These are phyloP conservation scores for Schizopygopsis pylzovi DNA, from an alignment of 2,797 vertebrate species.

Conservation along the genomic window DNA sequence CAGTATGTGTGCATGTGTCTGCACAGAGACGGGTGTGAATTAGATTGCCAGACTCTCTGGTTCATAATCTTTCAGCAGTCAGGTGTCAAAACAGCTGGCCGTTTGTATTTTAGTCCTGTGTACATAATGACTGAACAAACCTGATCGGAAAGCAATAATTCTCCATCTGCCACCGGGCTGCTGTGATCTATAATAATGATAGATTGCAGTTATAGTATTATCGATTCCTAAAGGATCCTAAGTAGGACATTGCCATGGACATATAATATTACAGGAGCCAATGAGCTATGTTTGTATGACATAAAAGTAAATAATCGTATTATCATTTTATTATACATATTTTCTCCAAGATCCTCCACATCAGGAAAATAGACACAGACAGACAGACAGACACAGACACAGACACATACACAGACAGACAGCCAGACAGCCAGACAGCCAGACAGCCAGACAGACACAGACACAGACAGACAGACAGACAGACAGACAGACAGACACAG, in stretches of 20 bases:
- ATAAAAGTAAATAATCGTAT: background rate
- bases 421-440: too few species aligned
- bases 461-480: too few species aligned
- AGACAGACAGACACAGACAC: too few species aligned
- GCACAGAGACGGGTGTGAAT: slow-evolving; percentile 22
- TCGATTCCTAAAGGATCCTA: slow-evolving; percentile 22
- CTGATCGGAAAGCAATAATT: slow-evolving; percentile 13
- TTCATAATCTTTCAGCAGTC: slow-evolving; percentile 10
- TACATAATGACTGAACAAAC: slow-evolving; percentile 16
- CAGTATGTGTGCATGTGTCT: background rate
- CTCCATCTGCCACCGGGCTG: background rate
- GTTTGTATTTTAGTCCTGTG: slow-evolving; percentile 17
- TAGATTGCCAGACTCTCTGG: background rate
- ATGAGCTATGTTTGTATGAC: background rate
- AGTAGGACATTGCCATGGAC: background rate
- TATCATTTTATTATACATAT: background rate
- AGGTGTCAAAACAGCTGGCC: slow-evolving; percentile 33
- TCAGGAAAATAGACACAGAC: background rate
- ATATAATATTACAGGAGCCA: background rate
- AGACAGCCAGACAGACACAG: too few species aligned
- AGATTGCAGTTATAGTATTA: slow-evolving; percentile 20
- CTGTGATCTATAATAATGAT: slow-evolving; percentile 40
- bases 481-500: too few species aligned
- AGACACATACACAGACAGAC: too few species aligned
- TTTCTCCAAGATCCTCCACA: background rate